A percentile compares a stretch with the other conserved stretches of the same genome.
Evolutionary conservation across 2,113 vertebrate genomes (phyloP).

Genomic region (Coryphaenoides rupestris): DNA sequence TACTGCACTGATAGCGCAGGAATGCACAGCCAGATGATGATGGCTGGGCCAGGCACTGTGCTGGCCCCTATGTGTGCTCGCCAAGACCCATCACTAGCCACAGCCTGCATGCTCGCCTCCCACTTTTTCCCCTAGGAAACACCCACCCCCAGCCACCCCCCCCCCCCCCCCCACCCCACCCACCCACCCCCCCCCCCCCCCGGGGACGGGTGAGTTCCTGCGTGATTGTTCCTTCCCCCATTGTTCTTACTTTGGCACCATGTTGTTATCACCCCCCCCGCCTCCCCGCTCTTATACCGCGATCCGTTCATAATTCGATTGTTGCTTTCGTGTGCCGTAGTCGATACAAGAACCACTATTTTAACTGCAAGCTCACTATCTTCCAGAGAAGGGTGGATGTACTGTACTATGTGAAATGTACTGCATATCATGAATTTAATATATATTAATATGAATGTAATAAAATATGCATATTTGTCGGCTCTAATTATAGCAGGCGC

Average conservation of each 20-base stretch:
- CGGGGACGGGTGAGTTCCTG: conserved; percentile 12
- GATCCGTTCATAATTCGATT: conserved; percentile 44
- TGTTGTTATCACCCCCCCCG: conserved; percentile 20
- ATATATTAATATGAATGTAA: conserved; percentile 33
- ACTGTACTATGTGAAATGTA: conserved; percentile 8
- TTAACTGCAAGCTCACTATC: conserved; percentile 20
- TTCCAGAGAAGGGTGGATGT: conserved; percentile 24
- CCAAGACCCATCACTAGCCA: conserved; percentile 66
- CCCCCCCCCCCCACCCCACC: not conserved
- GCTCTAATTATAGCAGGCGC: conserved; percentile 1
- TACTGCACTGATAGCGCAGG: conserved; percentile 78
- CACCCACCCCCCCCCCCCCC: not conserved
- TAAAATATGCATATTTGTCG: conserved; percentile 29
- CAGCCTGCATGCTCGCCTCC: conserved; percentile 49
- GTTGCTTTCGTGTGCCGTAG: conserved; percentile 18
- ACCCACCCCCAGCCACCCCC: not conserved
- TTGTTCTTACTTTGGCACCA: too few species aligned
- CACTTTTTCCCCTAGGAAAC: conserved; percentile 29
- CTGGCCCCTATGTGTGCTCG: conserved; percentile 69
- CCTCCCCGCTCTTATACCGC: conserved; percentile 32
- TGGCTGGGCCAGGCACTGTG: conserved; percentile 66
- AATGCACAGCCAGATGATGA: conserved; percentile 75
- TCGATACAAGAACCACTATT: conserved; percentile 32
- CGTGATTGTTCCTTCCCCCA: too few species aligned
- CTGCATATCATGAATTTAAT: conserved; percentile 43